These are phyloP conservation scores for Anastrepha ludens DNA, from an alignment of 1,140 invertebrate genomes.

Conservation along the genomic window DNA sequence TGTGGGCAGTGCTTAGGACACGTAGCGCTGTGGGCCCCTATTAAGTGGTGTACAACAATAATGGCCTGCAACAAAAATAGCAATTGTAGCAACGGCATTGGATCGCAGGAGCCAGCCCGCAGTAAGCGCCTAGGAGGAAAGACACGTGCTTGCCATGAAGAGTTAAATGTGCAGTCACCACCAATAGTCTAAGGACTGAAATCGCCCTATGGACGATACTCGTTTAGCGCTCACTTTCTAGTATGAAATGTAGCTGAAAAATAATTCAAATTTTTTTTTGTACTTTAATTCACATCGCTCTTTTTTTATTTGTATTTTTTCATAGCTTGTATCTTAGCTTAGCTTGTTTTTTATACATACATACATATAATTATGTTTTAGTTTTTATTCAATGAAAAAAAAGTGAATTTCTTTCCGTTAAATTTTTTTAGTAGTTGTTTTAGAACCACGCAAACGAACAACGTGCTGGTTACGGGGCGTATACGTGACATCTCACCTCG, in stretches of 20 bases:
- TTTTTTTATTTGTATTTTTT: not conserved
- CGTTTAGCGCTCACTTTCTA: not conserved
- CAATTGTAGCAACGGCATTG: not conserved
- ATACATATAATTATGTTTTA: not conserved
- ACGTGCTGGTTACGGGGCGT: conserved; percentile 44
- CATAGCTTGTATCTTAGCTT: not conserved
- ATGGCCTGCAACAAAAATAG: too few relatives aligned
- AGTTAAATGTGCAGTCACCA: conserved; percentile 19
- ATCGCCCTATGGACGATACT: not conserved
- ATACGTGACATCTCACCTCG: conserved; percentile 49
- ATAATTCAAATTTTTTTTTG: not conserved
- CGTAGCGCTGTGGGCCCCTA: not conserved
- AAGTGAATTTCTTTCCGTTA: not conserved
- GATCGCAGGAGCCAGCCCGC: not conserved
- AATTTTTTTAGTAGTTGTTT: conserved; percentile 22
- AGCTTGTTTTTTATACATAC: not conserved
- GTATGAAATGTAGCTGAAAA: not conserved
- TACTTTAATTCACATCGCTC: not conserved
- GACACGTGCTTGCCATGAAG: conserved; percentile 8
- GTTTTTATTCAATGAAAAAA: not conserved
- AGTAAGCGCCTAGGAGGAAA: not conserved
- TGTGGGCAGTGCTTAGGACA: conserved; percentile 10
- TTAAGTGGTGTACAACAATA: conserved; percentile 15
- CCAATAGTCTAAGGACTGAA: not conserved
- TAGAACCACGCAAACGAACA: not conserved